Evolutionary conservation across 2,888 invertebrate species (phyloP).

Genomic region (Volucella zonaria): DNA sequence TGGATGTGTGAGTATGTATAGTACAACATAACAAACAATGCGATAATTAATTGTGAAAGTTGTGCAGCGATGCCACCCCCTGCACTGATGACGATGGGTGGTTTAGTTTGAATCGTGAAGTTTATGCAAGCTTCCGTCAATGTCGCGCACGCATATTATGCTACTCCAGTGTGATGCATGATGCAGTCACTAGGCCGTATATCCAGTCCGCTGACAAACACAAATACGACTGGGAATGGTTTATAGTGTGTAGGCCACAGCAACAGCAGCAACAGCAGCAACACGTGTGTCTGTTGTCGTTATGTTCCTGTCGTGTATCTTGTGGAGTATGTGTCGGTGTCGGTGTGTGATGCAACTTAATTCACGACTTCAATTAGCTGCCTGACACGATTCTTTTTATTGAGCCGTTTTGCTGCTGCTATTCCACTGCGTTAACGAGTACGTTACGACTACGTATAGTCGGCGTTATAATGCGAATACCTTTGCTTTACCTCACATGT

Average conservation of each 20-base stretch:
- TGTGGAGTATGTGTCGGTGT: slow-evolving; percentile 39
- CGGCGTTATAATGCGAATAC: slow-evolving; percentile 19
- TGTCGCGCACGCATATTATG: slow-evolving; percentile 69
- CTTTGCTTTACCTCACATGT: slow-evolving; percentile 4
- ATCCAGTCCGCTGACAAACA: slow-evolving; percentile 37
- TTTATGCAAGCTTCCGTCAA: slow-evolving; percentile 71
- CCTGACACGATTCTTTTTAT: slow-evolving; percentile 72
- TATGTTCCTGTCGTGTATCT: slow-evolving; percentile 63
- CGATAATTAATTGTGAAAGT: slow-evolving; percentile 73
- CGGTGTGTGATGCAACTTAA: slow-evolving; percentile 71
- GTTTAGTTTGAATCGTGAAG: not conserved
- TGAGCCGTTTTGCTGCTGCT: slow-evolving; percentile 66
- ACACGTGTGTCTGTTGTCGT: slow-evolving; percentile 72
- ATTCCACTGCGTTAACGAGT: slow-evolving; percentile 15
- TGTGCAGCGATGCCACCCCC: not conserved
- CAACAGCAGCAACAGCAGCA: slow-evolving; percentile 34
- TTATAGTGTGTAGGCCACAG: slow-evolving; percentile 66
- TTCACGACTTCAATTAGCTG: slow-evolving; percentile 75
- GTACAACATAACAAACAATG: slow-evolving; percentile 36
- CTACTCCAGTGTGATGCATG: slow-evolving; percentile 10
- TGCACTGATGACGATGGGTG: not conserved
- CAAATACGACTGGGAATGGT: slow-evolving; percentile 21
- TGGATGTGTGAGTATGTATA: slow-evolving; percentile 42
- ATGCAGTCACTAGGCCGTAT: slow-evolving; percentile 49
- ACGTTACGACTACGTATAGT: not conserved